Percentiles rank a stretch among this genome's conserved stretches.
Conservation (phyloP, 2,113 vertebrate species). For the Arizona elegans region DNA sequence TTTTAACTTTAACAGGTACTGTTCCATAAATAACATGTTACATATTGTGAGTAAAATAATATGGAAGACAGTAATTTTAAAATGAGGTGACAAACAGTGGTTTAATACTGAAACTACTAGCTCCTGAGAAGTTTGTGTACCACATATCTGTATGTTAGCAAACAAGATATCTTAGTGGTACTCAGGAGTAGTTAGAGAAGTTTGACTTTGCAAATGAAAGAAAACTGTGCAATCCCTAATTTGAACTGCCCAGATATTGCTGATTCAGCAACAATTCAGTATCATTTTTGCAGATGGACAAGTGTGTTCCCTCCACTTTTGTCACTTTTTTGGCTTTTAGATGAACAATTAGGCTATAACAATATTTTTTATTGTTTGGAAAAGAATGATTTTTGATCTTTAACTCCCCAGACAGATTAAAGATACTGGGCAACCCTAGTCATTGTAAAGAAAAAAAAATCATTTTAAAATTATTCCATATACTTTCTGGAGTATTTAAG, state of each 20-base stretch:
- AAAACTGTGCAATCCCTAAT: not conserved
- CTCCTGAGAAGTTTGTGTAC: constrained; percentile 50
- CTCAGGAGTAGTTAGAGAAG: constrained; percentile 50
- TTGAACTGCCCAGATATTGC: constrained; percentile 34
- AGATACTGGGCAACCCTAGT: constrained; percentile 39
- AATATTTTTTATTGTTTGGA: constrained; percentile 2
- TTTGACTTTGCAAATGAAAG: constrained; percentile 29
- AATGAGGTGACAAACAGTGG: constrained; percentile 75
- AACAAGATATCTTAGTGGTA: constrained; percentile 57
- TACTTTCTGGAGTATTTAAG: constrained; percentile 27
- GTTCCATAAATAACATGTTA: constrained; percentile 93
- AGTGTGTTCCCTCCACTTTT: not conserved
- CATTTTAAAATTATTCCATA: constrained; percentile 9
- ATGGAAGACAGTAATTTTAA: constrained; percentile 83
- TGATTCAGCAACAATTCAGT: constrained; percentile 47
- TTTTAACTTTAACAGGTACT: constrained; percentile 88
- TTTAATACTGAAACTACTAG: constrained; percentile 78
- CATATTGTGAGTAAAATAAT: constrained; percentile 79
- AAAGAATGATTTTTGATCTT: constrained; percentile 31
- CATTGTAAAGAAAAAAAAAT: constrained; percentile 45
- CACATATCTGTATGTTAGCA: constrained; percentile 25
- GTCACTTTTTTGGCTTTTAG: not conserved
- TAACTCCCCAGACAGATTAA: constrained; percentile 41
- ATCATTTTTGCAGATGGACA: constrained; percentile 1
- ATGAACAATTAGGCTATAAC: not conserved